phyloP scores from a whole-genome alignment of 2,888 invertebrate genomes.

The Oscheius sp. region DNA sequence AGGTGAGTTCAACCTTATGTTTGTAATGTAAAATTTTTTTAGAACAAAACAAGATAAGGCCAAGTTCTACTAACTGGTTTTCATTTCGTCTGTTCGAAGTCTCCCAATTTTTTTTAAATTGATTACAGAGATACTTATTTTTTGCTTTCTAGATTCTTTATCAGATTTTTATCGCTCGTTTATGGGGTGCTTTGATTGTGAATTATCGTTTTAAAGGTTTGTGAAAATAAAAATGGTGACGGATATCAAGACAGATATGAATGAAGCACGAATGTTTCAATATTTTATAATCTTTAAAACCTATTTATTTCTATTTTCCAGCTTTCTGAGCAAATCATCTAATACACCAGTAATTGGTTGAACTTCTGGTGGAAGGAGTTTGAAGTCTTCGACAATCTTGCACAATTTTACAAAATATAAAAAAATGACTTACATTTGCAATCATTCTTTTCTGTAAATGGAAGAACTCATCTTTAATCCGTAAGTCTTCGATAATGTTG shows the following conservation, averaged over 20 bases:
- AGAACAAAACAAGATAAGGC: constrained; percentile 68
- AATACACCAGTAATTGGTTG: constrained; percentile 4
- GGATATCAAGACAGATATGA: background rate
- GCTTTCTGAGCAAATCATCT: background rate
- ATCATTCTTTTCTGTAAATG: background rate
- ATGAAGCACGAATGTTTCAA: background rate
- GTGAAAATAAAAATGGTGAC: constrained; percentile 4
- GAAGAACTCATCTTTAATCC: constrained; percentile 29
- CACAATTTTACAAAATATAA: too few relatives aligned
- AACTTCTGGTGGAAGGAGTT: constrained; percentile 1
- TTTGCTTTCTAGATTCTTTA: background rate
- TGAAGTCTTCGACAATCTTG: constrained; percentile 10
- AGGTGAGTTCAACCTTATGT: constrained; percentile 43
- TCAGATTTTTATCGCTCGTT: constrained; percentile 10
- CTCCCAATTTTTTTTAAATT: background rate
- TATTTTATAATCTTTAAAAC: background rate
- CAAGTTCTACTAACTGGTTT: constrained; percentile 61
- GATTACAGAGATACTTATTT: constrained; percentile 2
- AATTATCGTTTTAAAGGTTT: constrained; percentile 7
- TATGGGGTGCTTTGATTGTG: constrained; percentile 13
- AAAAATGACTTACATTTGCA: background rate
- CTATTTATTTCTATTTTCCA: constrained; percentile 10
- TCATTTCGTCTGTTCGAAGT: background rate
- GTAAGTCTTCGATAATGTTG: constrained; percentile 39
- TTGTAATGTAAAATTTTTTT: constrained; percentile 33